phyloP scores from a whole-genome alignment of 2,797 vertebrate genomes.

The Ciconia nigra region DNA sequence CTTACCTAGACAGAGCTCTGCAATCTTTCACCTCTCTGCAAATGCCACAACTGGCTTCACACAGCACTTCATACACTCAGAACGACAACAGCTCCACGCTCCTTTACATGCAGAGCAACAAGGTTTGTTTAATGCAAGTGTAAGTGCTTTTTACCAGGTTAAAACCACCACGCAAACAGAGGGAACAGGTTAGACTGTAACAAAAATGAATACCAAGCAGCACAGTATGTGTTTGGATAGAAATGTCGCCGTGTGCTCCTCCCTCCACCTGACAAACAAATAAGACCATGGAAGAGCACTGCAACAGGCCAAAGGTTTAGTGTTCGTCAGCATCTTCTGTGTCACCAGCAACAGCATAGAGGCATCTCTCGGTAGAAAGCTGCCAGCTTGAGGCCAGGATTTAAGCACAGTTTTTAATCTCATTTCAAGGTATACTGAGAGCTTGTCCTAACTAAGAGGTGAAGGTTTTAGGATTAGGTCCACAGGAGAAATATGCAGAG shows the following conservation, averaged over 20 bases:
- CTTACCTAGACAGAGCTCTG: constrained; percentile 19
- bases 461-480: not conserved
- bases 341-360: not conserved
- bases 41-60: not conserved
- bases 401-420: not conserved
- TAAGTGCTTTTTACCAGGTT: not conserved
- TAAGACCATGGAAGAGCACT: not conserved
- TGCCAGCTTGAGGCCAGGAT: not conserved
- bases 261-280: constrained; percentile 25
- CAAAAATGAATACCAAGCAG: constrained; percentile 31
- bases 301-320: not conserved
- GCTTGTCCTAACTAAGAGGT: not conserved
- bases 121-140: not conserved
- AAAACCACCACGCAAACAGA: constrained; percentile 19
- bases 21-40: not conserved
- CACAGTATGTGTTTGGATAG: not conserved
- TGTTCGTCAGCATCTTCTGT: not conserved
- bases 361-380: accelerated
- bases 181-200: constrained; percentile 58
- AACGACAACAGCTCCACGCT: not conserved
- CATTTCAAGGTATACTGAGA: not conserved
- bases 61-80: not conserved
- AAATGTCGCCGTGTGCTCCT: not conserved
- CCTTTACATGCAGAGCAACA: not conserved
- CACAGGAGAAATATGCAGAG: not conserved